A percentile compares a stretch with the other conserved stretches of the same genome.
These are phyloP conservation scores for Reticulitermes speratus DNA, from an alignment of 1,140 invertebrate species.

Conservation along the genomic window DNA sequence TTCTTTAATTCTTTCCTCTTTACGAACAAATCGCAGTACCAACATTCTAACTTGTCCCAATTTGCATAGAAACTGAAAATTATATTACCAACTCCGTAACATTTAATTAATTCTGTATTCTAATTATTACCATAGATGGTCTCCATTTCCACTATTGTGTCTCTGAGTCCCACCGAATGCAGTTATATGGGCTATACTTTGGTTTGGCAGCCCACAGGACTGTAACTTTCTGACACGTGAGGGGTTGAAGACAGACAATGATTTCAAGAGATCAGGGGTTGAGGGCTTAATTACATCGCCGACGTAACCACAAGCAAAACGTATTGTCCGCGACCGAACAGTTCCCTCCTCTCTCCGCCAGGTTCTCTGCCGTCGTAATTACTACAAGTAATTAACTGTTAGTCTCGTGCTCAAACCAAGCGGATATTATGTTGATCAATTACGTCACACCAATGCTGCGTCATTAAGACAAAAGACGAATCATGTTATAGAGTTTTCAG, in stretches of 20 bases:
- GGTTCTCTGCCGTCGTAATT: neutral
- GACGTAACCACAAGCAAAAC: neutral
- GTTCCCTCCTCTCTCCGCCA: neutral
- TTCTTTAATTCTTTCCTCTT: too few relatives aligned
- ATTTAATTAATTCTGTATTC: neutral
- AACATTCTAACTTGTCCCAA: neutral
- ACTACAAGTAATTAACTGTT: neutral
- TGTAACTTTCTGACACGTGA: neutral
- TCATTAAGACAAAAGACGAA: neutral
- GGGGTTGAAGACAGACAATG: neutral
- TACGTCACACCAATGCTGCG: neutral
- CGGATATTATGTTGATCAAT: neutral
- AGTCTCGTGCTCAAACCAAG: neutral
- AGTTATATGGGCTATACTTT: neutral
- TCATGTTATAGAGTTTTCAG: neutral
- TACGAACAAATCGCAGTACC: too few relatives aligned
- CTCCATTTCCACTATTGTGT: neutral
- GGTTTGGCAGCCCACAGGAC: neutral
- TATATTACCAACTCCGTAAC: neutral
- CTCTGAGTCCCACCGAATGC: neutral
- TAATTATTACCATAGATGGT: neutral
- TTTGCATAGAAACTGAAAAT: neutral
- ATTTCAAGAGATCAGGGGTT: constrained; percentile 3
- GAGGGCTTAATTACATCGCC: neutral
- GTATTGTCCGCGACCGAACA: neutral